Conservation (phyloP, 2,797 vertebrate species). For the Chromis chromis region DNA sequence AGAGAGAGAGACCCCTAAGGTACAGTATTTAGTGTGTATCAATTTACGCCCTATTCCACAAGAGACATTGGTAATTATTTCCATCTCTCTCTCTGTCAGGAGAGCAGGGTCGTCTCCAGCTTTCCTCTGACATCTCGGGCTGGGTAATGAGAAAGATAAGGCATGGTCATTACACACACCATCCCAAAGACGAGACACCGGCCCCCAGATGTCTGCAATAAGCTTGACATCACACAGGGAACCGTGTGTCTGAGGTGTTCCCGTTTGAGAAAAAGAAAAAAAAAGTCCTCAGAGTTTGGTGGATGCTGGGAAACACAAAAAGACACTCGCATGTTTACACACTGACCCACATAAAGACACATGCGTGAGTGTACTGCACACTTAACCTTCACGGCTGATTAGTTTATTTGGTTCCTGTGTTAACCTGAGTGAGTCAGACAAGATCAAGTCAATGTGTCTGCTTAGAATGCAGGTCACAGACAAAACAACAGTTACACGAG, state of each 20-base stretch:
- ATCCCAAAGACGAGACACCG: conserved; percentile 40
- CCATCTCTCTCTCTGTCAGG: conserved; percentile 73
- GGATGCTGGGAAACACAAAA: conserved; percentile 30
- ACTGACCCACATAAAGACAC: conserved; percentile 56
- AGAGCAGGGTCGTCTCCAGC: conserved; percentile 61
- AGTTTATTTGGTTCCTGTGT: conserved; percentile 39
- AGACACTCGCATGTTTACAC: conserved; percentile 25
- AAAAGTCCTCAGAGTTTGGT: conserved; percentile 20
- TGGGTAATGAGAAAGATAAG: conserved; percentile 78
- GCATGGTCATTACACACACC: conserved; percentile 73
- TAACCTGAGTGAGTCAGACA: conserved; percentile 44
- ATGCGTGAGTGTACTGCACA: conserved; percentile 3
- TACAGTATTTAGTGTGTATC: conserved; percentile 82
- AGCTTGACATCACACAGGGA: conserved; percentile 56
- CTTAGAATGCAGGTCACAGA: not conserved
- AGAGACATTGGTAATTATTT: conserved; percentile 83
- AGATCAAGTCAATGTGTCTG: conserved; percentile 20
- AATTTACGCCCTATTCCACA: conserved; percentile 81
- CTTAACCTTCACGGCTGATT: conserved; percentile 50
- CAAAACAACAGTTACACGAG: not conserved
- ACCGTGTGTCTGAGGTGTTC: conserved; percentile 29
- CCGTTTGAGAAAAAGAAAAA: conserved; percentile 10
- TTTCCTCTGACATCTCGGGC: conserved; percentile 69
- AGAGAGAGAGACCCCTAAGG: conserved; percentile 67
- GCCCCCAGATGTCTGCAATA: conserved; percentile 58